Percentiles rank a stretch among this genome's conserved stretches.
phyloP scores from a whole-genome alignment of 2,888 invertebrate species.

The Drosophila limbata region DNA sequence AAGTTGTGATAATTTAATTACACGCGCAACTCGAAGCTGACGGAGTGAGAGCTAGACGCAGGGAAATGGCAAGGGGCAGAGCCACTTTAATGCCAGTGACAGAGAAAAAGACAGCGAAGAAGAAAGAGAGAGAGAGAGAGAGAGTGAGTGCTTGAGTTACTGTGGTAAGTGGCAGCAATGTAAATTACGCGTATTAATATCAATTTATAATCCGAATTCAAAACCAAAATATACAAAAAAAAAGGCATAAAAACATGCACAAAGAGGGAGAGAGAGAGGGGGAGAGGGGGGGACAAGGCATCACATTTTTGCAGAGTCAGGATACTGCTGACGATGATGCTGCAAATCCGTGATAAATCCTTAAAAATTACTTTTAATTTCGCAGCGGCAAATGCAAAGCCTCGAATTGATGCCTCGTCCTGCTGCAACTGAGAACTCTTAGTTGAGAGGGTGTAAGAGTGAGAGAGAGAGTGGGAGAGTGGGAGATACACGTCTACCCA shows the following conservation, averaged over 20 bases:
- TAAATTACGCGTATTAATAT: constrained; percentile 73
- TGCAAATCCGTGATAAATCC: constrained; percentile 75
- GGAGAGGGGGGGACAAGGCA: no score
- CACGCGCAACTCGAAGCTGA: constrained; percentile 59
- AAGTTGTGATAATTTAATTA: constrained; percentile 71
- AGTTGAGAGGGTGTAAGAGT: neutral
- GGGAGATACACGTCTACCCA: constrained; percentile 11
- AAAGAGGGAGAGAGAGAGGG: constrained; percentile 7
- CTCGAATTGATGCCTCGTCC: constrained; percentile 56
- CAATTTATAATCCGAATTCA: constrained; percentile 70
- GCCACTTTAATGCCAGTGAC: neutral
- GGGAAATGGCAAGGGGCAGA: constrained; percentile 13
- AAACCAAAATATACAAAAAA: constrained; percentile 47
- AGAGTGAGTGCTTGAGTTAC: constrained; percentile 29
- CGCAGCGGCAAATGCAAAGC: constrained; percentile 60
- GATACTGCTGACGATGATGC: constrained; percentile 54
- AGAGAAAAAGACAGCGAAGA: constrained; percentile 10
- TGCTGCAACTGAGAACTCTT: constrained; percentile 24
- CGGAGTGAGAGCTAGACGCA: neutral
- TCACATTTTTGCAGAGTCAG: constrained; percentile 47
- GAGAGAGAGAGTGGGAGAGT: neutral
- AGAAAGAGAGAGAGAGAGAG: constrained; percentile 20
- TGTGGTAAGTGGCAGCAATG: constrained; percentile 63
- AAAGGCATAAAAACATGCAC: neutral
- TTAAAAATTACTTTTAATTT: constrained; percentile 76